These are phyloP conservation scores for Agrypnus murinus DNA, from an alignment of 2,888 invertebrate species.

Conservation along the genomic window DNA sequence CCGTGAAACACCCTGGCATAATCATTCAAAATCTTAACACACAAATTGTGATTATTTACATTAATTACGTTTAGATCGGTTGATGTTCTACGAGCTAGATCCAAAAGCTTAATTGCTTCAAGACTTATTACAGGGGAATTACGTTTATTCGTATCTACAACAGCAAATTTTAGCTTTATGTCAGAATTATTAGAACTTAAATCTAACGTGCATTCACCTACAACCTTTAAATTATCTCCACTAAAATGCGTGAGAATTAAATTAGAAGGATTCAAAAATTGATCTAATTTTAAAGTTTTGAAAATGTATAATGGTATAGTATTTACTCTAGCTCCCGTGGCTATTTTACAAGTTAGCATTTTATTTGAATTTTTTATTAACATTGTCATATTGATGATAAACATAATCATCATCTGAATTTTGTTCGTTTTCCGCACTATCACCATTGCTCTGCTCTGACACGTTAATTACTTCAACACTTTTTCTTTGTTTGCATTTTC, in stretches of 20 bases:
- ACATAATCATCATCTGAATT: neutral
- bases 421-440: neutral
- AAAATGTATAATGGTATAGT: too few species aligned
- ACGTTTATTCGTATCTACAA: too few species aligned
- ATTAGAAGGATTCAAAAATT: too few species aligned
- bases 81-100: too few species aligned
- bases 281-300: neutral
- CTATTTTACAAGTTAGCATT: neutral
- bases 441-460: neutral
- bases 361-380: too few species aligned
- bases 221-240: neutral
- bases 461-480: neutral
- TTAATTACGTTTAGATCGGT: neutral
- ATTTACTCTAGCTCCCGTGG: neutral
- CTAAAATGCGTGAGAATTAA: neutral
- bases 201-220: too few species aligned
- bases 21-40: constrained; percentile 28
- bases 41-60: neutral
- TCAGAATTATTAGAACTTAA: neutral
- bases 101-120: too few species aligned
- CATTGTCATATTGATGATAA: neutral
- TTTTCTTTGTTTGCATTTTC: neutral
- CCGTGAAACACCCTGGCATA: constrained; percentile 51
- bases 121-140: too few species aligned
- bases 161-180: too few species aligned